Base-by-base conservation (phyloP, 2,113 vertebrate species). In the Cololabis saira region DNA sequence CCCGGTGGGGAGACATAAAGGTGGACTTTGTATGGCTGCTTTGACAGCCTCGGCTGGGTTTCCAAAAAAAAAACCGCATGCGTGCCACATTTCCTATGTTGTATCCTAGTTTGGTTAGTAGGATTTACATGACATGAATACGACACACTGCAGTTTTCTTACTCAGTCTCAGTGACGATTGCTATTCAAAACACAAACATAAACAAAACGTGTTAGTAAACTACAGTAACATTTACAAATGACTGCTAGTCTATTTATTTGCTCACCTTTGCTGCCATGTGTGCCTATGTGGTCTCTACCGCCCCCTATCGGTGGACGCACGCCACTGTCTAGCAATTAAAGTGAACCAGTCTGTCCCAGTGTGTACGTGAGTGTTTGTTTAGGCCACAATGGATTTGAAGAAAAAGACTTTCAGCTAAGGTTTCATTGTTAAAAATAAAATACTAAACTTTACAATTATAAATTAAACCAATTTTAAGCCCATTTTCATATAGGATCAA, bases 11-110 rank as follows among this genome's bases (percentile, higher is more conserved):
- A 71, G 66, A 80, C 90, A 81, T 91, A 92, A 85, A 91, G 86
- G 88, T 72, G 71, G 84, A 90, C 92, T 92, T 82, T 90, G 93
- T 91, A 63, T 82, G 42, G 63, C 47, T 94, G 92, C 95, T 95
- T 90, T 85, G 82, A 95, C 91, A 93, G 91, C 91, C 90, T 90
- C 62, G 77, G 77, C 74, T 60, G 75, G 89, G 91, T 88, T 94
- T 93, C 92, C 86, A 8, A 84, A 75, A 70, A 81, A 8, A 84
- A 75, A 70, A 81, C 61, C 78, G 81, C 87, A 92, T 62, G 76
- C 83, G 57, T 56, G 67, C 53, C 60, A 69, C 54, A 74, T 81
- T 89, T 85, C 87, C 81, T 61, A 37, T 42, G 74, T 81, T 71
- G 78, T 69, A 80, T 82, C 72, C 80, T 58, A 73, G 43, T 16